These are phyloP conservation scores for Ooceraea biroi DNA, from an alignment of 1,140 invertebrate genomes.

Conservation along the genomic window DNA sequence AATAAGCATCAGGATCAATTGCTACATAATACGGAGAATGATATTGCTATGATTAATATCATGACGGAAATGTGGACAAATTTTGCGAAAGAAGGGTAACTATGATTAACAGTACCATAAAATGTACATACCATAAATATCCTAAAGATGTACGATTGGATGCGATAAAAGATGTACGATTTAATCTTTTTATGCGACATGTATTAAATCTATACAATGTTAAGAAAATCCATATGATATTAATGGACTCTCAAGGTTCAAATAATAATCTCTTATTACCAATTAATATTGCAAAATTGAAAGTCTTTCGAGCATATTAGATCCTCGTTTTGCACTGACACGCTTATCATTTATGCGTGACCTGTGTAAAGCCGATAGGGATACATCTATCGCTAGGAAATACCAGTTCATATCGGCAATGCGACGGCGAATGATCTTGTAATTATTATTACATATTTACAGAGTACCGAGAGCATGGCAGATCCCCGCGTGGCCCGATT, in stretches of 20 bases:
- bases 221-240: background rate
- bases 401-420: background rate
- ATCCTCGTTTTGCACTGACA: background rate
- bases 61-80: constrained; percentile 85
- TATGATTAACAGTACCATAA: background rate
- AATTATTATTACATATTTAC: constrained; percentile 65
- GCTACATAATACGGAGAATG: constrained; percentile 75
- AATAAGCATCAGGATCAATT: constrained; percentile 47
- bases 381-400: constrained; percentile 12
- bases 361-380: constrained; percentile 14
- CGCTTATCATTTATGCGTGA: background rate
- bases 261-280: background rate
- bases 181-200: background rate
- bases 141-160: too few relatives aligned
- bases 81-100: constrained; percentile 85
- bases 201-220: too few relatives aligned
- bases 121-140: background rate
- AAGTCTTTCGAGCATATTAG: background rate
- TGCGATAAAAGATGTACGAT: too few relatives aligned
- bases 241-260: background rate
- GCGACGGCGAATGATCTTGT: constrained; percentile 14
- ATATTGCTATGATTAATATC: constrained; percentile 81
- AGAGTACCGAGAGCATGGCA: constrained; percentile 75
- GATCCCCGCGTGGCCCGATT: constrained; percentile 77
- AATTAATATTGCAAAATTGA: background rate